Conservation (phyloP, 2,113 vertebrate genomes). For the Sterna hirundo region DNA sequence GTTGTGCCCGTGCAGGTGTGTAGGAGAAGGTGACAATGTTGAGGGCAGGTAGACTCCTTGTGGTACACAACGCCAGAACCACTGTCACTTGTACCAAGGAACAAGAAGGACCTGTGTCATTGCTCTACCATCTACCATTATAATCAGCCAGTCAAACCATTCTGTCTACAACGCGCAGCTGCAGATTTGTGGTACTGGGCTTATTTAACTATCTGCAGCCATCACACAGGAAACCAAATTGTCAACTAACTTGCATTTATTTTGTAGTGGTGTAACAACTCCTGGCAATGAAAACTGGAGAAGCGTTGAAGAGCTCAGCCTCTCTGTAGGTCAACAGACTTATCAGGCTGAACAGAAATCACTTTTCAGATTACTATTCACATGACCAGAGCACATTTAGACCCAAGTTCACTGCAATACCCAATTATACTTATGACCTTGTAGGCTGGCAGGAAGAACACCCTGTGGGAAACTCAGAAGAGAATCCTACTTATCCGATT, state of each 20-base stretch:
- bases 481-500: slow-evolving; percentile 62
- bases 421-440: slow-evolving; percentile 34
- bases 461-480: slow-evolving; percentile 38
- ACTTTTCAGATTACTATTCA: neutral
- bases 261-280: neutral
- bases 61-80: neutral
- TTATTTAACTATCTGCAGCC: neutral
- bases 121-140: neutral
- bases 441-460: slow-evolving; percentile 22
- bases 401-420: slow-evolving; percentile 6
- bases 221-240: neutral
- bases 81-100: neutral
- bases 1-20: neutral
- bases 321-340: neutral
- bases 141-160: neutral
- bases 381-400: neutral
- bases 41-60: neutral
- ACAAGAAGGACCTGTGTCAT: neutral
- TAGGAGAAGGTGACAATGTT: neutral
- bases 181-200: neutral
- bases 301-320: neutral
- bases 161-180: neutral
- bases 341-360: neutral
- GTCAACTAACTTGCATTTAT: neutral
- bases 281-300: neutral